Base-by-base conservation (phyloP, 2,797 vertebrate genomes). In the Takifugu ocellatus region DNA sequence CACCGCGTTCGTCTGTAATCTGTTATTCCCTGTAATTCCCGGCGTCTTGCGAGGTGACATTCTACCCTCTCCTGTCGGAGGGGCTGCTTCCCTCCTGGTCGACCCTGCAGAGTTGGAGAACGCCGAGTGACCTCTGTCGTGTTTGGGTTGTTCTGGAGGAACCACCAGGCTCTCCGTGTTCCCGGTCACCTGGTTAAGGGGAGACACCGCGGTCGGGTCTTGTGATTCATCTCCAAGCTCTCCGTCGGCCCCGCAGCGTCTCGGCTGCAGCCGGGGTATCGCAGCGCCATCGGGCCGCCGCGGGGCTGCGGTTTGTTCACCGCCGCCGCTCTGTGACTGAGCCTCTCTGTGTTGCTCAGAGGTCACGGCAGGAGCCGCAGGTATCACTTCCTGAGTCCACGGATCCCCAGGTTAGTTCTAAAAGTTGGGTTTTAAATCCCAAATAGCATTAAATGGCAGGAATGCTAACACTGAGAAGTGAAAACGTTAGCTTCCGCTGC, bases 131-230 rank as follows among this genome's bases (percentile, higher is more conserved):
- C 36, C 36, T 39, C 36, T 39, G 36, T 12, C 21, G 10, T 46
- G 16, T 46, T 53, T 6, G 12, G 31, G 31, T 49, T 31, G 45
- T 9, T 21, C 21, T 5, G 14, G 6, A 33, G 29, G 0, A 52
- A 49, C 14, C 63, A 10, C 45, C 54, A 17, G 49, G 60, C 65
- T 6, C 36, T 4, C 47, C 6, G 17, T 50, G 43, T 1, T 8
- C 16, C 3, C 49, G 50, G 64, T 87, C 78, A 74, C 77, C 59
- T 78, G 77, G 70, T 60, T 72, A 56, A 73, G 61, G 68, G 73
- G 61, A 68, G 59, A 25, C 54, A 0, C 26, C 55, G 70, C 62
- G 76, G 66, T 73, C 3, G 5, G 56, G 56, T 73, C 81, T 75
- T 76, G 63, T 85, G 73, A 78, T 72, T 36, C 53, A 49, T 42